Conservation (phyloP, 1,140 invertebrate species). For the Aphis craccivora region DNA sequence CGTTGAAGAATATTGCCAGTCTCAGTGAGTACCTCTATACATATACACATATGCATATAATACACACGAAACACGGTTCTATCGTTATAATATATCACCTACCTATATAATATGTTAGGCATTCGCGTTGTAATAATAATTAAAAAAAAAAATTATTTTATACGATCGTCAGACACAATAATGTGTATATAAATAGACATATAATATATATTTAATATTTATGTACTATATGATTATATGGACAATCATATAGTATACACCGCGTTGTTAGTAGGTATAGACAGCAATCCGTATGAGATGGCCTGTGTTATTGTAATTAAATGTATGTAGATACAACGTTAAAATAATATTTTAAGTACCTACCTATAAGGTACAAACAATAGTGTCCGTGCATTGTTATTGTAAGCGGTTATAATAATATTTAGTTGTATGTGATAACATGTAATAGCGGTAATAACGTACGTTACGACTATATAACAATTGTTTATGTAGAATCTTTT, state of each 20-base stretch:
- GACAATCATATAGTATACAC: background rate
- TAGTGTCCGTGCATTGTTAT: background rate
- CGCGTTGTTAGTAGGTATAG: background rate
- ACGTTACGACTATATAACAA: background rate
- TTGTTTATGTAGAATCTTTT: background rate
- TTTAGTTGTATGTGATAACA: too few relatives aligned
- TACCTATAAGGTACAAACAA: too few relatives aligned
- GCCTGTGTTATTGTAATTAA: background rate
- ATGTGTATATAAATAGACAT: too few relatives aligned
- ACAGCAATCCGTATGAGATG: background rate
- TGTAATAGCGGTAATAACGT: background rate
- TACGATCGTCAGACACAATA: background rate
- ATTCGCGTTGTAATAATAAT: background rate
- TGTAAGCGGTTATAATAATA: background rate
- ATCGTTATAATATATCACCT: background rate
- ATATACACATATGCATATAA: background rate
- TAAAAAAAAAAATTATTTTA: background rate
- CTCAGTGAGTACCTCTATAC: slow-evolving; percentile 39
- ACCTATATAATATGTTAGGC: background rate
- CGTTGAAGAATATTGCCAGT: slow-evolving; percentile 50
- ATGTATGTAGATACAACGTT: background rate
- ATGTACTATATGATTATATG: background rate
- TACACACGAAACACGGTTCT: background rate
- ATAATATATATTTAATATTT: too few relatives aligned
- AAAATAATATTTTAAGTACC: background rate